phyloP scores from a whole-genome alignment of 2,797 vertebrate species.

The Microctenopoma stevenorrisi region DNA sequence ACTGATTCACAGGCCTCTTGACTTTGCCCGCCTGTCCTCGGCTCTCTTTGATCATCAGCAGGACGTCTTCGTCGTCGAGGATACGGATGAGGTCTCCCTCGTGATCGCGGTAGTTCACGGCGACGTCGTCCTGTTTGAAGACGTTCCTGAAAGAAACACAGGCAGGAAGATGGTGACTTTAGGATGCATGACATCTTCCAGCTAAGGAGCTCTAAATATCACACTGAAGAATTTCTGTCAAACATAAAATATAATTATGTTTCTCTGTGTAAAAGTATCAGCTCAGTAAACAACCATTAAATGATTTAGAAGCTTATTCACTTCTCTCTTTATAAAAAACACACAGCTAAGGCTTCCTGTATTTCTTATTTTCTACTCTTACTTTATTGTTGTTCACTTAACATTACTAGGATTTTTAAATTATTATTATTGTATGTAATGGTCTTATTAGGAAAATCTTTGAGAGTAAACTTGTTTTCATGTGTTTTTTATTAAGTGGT shows the following conservation, averaged over 20 bases:
- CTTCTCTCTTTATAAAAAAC: background rate
- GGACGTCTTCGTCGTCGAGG: slow-evolving; percentile 88
- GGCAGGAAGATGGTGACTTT: background rate
- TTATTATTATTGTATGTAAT: background rate
- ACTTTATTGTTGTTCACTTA: background rate
- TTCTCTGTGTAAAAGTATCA: background rate
- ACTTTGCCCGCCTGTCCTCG: slow-evolving; percentile 54
- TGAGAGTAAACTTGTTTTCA: background rate
- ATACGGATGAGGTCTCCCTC: slow-evolving; percentile 93
- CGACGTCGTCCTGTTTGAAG: slow-evolving; percentile 86
- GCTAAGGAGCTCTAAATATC: too few species aligned
- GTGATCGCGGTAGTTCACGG: slow-evolving; percentile 89
- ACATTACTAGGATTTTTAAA: background rate
- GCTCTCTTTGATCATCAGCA: slow-evolving; percentile 88
- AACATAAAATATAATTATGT: background rate
- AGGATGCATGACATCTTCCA: too few species aligned
- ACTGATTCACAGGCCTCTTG: slow-evolving; percentile 84
- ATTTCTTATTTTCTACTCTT: background rate
- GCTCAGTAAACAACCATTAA: background rate
- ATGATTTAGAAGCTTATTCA: background rate
- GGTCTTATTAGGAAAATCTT: background rate
- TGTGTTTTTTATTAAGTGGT: background rate
- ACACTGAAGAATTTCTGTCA: too few species aligned
- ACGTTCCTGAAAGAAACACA: slow-evolving; percentile 78
- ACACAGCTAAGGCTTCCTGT: background rate